A percentile compares a stretch with the other conserved stretches of the same genome.
These are phyloP conservation scores for Drosophila arawakana DNA, from an alignment of 1,140 invertebrate species.

Conservation along the genomic window DNA sequence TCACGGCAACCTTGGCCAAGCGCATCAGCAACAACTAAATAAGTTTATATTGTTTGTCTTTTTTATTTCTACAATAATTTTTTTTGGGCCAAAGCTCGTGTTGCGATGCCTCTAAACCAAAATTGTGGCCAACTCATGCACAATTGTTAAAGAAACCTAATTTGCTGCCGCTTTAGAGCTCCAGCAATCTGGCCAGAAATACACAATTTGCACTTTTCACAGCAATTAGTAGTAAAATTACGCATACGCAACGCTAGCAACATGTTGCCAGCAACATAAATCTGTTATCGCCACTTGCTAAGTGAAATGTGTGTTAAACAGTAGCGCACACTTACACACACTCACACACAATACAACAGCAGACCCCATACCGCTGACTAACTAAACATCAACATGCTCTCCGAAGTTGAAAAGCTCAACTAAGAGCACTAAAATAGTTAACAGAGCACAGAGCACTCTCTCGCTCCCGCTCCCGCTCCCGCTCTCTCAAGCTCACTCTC, in stretches of 20 bases:
- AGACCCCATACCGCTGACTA: neutral
- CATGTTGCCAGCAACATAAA: constrained; percentile 57
- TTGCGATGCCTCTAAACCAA: constrained; percentile 12
- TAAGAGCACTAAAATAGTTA: constrained; percentile 23
- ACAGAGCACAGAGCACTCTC: neutral
- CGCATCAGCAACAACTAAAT: constrained; percentile 5
- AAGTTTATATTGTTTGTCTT: constrained; percentile 14
- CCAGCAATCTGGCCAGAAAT: constrained; percentile 14
- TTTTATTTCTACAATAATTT: neutral
- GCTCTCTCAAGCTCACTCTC: constrained; percentile 14
- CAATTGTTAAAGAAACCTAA: constrained; percentile 32
- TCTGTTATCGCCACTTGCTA: constrained; percentile 24
- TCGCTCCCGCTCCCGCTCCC: constrained; percentile 3
- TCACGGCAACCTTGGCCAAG: constrained; percentile 47
- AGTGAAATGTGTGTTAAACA: constrained; percentile 32
- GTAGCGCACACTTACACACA: constrained; percentile 15
- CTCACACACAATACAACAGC: neutral
- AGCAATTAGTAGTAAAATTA: constrained; percentile 42
- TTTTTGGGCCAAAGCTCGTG: constrained; percentile 36
- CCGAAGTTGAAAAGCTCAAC: constrained; percentile 18
- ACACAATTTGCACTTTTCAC: constrained; percentile 27
- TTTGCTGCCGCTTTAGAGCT: constrained; percentile 16
- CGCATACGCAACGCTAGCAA: constrained; percentile 60
- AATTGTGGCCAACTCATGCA: constrained; percentile 41
- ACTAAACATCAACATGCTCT: constrained; percentile 11